phyloP scores from a whole-genome alignment of 2,113 vertebrate species.

The Scomber scombrus region DNA sequence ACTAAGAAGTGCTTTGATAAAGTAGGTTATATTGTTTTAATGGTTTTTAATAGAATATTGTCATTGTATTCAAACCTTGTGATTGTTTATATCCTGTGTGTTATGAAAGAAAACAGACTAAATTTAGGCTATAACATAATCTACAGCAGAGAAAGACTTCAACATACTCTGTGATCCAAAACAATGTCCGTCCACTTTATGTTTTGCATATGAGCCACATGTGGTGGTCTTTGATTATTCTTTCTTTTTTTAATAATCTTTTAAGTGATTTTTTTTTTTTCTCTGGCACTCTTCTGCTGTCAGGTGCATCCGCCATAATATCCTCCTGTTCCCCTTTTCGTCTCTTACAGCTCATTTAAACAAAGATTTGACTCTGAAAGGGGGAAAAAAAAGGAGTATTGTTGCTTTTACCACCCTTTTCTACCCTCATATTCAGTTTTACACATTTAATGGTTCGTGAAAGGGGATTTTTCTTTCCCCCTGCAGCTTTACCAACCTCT shows the following conservation, averaged over 20 bases:
- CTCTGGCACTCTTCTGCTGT: no score
- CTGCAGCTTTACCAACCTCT: neutral
- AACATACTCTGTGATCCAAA: neutral
- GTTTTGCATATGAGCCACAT: neutral
- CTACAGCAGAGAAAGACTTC: neutral
- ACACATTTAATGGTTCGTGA: neutral
- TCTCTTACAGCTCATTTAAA: no score
- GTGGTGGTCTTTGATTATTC: neutral
- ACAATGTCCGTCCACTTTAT: neutral
- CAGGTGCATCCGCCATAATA: no score
- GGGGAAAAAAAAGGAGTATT: no score
- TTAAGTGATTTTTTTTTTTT: no score
- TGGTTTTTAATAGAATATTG: slow-evolving; percentile 67
- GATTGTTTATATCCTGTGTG: slow-evolving; percentile 22
- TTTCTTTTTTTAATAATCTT: neutral
- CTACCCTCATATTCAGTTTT: neutral
- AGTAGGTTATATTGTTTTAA: slow-evolving; percentile 58
- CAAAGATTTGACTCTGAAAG: no score
- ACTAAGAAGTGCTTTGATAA: slow-evolving; percentile 67
- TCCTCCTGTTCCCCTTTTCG: no score
- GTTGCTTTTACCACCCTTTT: neutral
- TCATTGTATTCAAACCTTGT: slow-evolving; percentile 66
- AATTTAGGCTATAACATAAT: slow-evolving; percentile 43
- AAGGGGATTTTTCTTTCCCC: neutral
- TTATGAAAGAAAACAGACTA: slow-evolving; percentile 12